A percentile compares a stretch with the other conserved stretches of the same genome.
Evolutionary conservation across 2,888 invertebrate species (phyloP).

Genomic region (Rhingia rostrata): DNA sequence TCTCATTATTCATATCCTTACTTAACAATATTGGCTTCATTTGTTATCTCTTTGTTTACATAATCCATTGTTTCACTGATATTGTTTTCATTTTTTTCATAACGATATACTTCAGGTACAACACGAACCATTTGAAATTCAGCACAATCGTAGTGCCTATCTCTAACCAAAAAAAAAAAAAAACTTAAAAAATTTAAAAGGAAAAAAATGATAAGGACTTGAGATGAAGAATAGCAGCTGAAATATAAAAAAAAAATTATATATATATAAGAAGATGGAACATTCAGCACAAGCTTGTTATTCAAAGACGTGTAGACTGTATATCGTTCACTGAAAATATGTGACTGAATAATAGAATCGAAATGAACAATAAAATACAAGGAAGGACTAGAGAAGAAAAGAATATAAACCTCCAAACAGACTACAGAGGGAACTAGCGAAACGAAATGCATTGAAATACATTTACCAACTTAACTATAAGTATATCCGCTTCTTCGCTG

Average conservation of each 20-base stretch:
- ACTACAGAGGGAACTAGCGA: slow-evolving; percentile 1
- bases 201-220: neutral
- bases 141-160: too few relatives aligned
- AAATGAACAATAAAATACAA: slow-evolving; percentile 47
- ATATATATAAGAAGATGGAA: slow-evolving; percentile 19
- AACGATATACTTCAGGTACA: too few relatives aligned
- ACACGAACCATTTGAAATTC: too few relatives aligned
- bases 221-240: slow-evolving; percentile 44
- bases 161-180: neutral
- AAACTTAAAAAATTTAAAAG: neutral
- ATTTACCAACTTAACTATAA: slow-evolving; percentile 56
- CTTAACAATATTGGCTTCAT: too few relatives aligned
- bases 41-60: too few relatives aligned
- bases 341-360: slow-evolving; percentile 43
- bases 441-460: slow-evolving; percentile 39
- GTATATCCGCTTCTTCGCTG: slow-evolving; percentile 37
- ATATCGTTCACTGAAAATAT: slow-evolving; percentile 3
- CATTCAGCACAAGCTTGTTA: slow-evolving; percentile 45
- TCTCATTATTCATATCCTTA: too few relatives aligned
- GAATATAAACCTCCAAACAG: slow-evolving; percentile 9
- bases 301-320: slow-evolving; percentile 30
- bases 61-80: too few relatives aligned
- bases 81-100: too few relatives aligned
- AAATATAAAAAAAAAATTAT: too few relatives aligned
- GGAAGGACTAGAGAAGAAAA: slow-evolving; percentile 18